Base-by-base conservation (phyloP, 2,797 vertebrate genomes). In the Coracias cyanogaster region DNA sequence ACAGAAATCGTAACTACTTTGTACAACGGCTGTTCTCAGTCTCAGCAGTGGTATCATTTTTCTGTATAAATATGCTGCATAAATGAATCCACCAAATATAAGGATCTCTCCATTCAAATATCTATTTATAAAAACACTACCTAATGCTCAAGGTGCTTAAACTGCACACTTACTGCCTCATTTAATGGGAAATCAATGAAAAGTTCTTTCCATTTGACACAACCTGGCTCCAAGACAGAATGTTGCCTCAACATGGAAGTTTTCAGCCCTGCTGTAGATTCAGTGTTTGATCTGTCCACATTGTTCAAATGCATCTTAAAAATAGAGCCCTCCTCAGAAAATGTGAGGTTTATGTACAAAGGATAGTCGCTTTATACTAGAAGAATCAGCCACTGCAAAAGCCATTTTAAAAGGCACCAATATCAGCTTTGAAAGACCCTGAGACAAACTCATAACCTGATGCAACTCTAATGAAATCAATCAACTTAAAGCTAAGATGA, bases 41-140 rank as follows among this genome's bases (percentile, higher is more conserved):
- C 82, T 85, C 82, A 81, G 72, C 69, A 82, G 39, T 16, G 45
- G 55, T 74, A 76, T 78, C 62, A 14, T 28, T 61, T 92, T 84
- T 86, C 84, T 73, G 31, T 24, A 79, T 39, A 90, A 95, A 81
- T 73, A 87, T 8, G 17, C 29, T 72, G 35, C 54, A 61, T 80
- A 12, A 84, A 91, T 82, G 84, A 77, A 28, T 21, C 41, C 57
- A 60, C n/a, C 48, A 91, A 67, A 52, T 66, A 15, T 20, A 85
- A 74, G 41, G 90, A 82, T 22, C 46, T 31, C 41, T 69, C 52
- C 60, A 66, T 69, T 55, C 81, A 90, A 90, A 88, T 49, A 77
- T 6, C 66, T 89, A 79, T 91, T 97, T 90, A 82, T 62, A 94
- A 95, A 86, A 95, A 74, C 46, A 28, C 57, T 58, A 16, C 54